Evolutionary conservation across 2,113 vertebrate species (phyloP).

Genomic region (Perca schrenkii): DNA sequence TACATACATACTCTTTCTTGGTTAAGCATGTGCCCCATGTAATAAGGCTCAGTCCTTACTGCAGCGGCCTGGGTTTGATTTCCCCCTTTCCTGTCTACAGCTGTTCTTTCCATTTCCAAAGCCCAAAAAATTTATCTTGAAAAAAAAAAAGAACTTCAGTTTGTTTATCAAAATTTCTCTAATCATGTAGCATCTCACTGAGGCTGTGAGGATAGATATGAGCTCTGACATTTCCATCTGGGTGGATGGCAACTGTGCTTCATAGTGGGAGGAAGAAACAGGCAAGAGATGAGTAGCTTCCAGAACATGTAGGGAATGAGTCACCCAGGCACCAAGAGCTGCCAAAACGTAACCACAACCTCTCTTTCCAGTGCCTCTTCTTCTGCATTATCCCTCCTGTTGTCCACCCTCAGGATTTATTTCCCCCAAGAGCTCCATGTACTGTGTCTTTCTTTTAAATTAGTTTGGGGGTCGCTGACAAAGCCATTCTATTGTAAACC

Average conservation of each 20-base stretch:
- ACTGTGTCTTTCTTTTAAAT: slow-evolving; percentile 66
- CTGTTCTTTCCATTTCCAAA: too few relatives aligned
- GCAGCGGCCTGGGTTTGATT: too few relatives aligned
- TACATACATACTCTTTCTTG: neutral
- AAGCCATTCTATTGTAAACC: slow-evolving; percentile 42
- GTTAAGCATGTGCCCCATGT: too few relatives aligned
- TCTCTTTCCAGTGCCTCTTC: slow-evolving; percentile 34
- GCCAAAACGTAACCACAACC: slow-evolving; percentile 43
- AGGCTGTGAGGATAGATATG: neutral
- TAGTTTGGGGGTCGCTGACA: slow-evolving; percentile 54
- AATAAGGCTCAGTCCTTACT: too few relatives aligned
- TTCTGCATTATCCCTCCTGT: slow-evolving; percentile 15
- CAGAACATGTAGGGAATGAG: slow-evolving; percentile 35
- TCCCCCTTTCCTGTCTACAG: too few relatives aligned
- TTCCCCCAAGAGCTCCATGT: neutral
- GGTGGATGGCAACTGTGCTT: slow-evolving; percentile 7
- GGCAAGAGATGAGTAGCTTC: slow-evolving; percentile 40
- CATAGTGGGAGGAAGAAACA: slow-evolving; percentile 17
- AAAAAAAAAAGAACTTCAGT: neutral
- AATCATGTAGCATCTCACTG: neutral
- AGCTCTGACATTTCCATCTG: slow-evolving; percentile 8
- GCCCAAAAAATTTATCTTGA: too few relatives aligned
- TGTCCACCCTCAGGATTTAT: slow-evolving; percentile 42
- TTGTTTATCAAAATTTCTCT: neutral
- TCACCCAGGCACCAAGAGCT: slow-evolving; percentile 54